These are phyloP conservation scores for Chironomus striatipennis DNA, from an alignment of 1,140 invertebrate species.

Conservation along the genomic window DNA sequence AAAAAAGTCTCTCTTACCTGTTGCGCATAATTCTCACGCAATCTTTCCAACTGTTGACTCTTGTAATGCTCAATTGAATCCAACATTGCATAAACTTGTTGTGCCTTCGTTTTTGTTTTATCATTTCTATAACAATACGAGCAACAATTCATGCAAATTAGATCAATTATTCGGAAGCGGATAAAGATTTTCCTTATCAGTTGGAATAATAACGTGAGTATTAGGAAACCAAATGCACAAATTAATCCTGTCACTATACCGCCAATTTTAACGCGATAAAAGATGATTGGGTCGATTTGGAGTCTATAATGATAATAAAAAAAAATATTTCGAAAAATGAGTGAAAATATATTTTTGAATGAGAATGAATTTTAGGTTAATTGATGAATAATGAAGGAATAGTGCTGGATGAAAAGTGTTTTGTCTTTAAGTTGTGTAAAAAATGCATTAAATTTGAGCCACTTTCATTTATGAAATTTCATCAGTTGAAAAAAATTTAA, in stretches of 20 bases:
- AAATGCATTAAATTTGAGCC: no score
- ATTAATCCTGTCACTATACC: constrained; percentile 73
- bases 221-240: constrained; percentile 68
- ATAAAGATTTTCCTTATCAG: constrained; percentile 56
- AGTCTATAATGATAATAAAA: constrained; percentile 43
- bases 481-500: no score
- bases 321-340: background rate
- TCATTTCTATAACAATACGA: constrained; percentile 57
- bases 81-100: constrained; percentile 75
- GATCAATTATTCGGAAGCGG: constrained; percentile 17
- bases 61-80: constrained; percentile 88
- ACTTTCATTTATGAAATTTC: no score
- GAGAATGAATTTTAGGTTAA: no score
- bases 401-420: no score
- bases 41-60: constrained; percentile 73
- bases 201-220: constrained; percentile 67
- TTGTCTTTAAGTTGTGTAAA: no score
- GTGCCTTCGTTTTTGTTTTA: constrained; percentile 60
- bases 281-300: constrained; percentile 70
- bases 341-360: no score
- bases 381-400: no score
- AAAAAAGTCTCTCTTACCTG: constrained; percentile 50
- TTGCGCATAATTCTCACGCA: constrained; percentile 84
- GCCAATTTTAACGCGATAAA: constrained; percentile 71
- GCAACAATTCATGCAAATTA: constrained; percentile 48